Percentiles rank a stretch among this genome's conserved stretches.
phyloP scores from a whole-genome alignment of 2,888 invertebrate species.

The Sturmia bella region DNA sequence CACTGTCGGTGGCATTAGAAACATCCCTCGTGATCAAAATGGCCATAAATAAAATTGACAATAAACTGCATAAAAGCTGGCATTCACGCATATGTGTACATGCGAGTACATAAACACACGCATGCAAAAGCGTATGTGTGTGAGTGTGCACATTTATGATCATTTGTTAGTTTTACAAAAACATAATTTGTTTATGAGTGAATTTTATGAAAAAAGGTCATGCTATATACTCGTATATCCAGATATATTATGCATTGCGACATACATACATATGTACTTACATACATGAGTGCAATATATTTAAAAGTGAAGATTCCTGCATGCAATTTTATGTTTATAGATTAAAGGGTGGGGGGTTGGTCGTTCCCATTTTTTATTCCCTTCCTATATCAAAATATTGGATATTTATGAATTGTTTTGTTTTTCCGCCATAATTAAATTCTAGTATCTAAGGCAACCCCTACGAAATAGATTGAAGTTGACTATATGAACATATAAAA shows the following conservation, averaged over 20 bases:
- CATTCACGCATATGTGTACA: too few relatives aligned
- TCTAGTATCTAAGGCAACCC: conserved; percentile 52
- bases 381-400: conserved; percentile 47
- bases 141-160: conserved; percentile 32
- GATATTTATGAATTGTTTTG: conserved; percentile 28
- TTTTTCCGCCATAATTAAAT: conserved; percentile 66
- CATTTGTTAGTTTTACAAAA: conserved; percentile 58
- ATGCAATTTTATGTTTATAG: neutral
- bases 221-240: neutral
- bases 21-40: conserved; percentile 57
- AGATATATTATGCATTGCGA: neutral
- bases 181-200: conserved; percentile 68
- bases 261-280: neutral
- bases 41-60: conserved; percentile 64
- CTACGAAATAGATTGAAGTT: conserved; percentile 30
- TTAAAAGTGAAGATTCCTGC: neutral
- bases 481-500: conserved; percentile 31
- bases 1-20: conserved; percentile 12
- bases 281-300: neutral
- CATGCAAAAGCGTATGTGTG: neutral
- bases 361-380: conserved; percentile 24
- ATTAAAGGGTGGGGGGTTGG: conserved; percentile 50
- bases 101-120: neutral
- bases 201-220: conserved; percentile 53
- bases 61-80: conserved; percentile 3